Evolutionary conservation across 1,140 invertebrate species (phyloP), one percentile per base, ranked within the genome.

Genomic region (Myzus persicae): DNA sequence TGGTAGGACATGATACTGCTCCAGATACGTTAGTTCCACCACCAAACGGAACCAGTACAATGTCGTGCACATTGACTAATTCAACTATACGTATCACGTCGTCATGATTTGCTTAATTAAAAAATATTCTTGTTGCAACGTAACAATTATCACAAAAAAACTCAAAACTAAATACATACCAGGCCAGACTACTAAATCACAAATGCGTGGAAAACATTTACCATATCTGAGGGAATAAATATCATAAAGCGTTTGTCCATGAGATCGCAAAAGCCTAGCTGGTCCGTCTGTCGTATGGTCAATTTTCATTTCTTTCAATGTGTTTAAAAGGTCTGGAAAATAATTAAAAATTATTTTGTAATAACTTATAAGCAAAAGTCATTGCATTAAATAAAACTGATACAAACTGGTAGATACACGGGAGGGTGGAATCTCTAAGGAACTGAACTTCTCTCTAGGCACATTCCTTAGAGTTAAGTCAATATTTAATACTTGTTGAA

Each of bases 1-100:
- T 95, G 42, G 95, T 94, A 0, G 99, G 99, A 95, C 99, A 99
- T 93, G 97, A 96, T 0, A 99, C 96, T 8, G 98, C 98, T 26
- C 98, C 97, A 1, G 99, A 98, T 0, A 99, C 99, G 94, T 98
- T 99, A 0, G 99, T 99, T 11, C 99, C 99, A 31, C 99, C 99
- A 7, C 99, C 99, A 95, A 98, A 99, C 20, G 99, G 99, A 94
- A 99, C 98, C 59, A 99, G 96, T 48, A 97, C 98, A n/a, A 98
- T 96, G 94, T 98, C 96, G 94, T 97, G 95, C 85, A 96, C 95
- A 89, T 96, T 96, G 1, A 98, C 99, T 36, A 98, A 94, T 91
- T 97, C 95, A 0, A 99, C 97, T 94, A 99, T 96, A 95, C 96
- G 96, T 59, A 97, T 97, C 24, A 99, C 98, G 94, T 98, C 97